A percentile compares a stretch with the other conserved stretches of the same genome.
Conservation (phyloP, 2,113 vertebrate species). For the Macquaria ambigua region DNA sequence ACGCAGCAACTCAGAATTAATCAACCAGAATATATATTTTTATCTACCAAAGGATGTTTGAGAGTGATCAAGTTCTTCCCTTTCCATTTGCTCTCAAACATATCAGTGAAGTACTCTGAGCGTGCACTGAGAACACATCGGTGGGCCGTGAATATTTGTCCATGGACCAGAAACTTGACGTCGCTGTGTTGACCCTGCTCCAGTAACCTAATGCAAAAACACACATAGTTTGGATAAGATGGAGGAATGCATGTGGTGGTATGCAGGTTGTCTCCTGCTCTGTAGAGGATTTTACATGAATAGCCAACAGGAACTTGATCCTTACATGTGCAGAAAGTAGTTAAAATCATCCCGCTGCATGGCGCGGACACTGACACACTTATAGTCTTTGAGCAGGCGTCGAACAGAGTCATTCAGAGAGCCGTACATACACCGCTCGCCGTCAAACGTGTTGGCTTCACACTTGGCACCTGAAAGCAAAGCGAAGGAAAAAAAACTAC, state of each 20-base stretch:
- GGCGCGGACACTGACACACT: slow-evolving; percentile 91
- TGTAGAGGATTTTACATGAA: background rate
- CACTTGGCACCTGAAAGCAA: slow-evolving; percentile 90
- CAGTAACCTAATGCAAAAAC: slow-evolving; percentile 85
- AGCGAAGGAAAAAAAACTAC: background rate
- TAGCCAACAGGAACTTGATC: background rate
- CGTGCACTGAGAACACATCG: slow-evolving; percentile 92
- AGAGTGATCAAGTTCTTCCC: slow-evolving; percentile 91
- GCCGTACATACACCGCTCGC: slow-evolving; percentile 94
- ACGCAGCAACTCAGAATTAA: background rate
- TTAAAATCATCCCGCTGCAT: slow-evolving; percentile 94
- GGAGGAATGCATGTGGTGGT: background rate
- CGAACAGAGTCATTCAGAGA: slow-evolving; percentile 92
- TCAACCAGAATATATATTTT: background rate
- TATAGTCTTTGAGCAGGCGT: slow-evolving; percentile 93
- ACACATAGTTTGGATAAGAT: background rate
- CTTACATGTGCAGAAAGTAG: slow-evolving; percentile 93
- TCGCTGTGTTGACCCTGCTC: slow-evolving; percentile 94
- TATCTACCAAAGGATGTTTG: slow-evolving; percentile 93
- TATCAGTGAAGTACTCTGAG: slow-evolving; percentile 93
- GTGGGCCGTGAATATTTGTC: slow-evolving; percentile 91
- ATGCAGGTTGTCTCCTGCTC: background rate
- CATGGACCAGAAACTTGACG: slow-evolving; percentile 92
- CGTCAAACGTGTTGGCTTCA: slow-evolving; percentile 97
- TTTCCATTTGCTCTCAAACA: slow-evolving; percentile 97